A percentile compares a stretch with the other conserved stretches of the same genome.
Conservation (phyloP, 2,113 vertebrate genomes). For the Prietella phreatophila region DNA sequence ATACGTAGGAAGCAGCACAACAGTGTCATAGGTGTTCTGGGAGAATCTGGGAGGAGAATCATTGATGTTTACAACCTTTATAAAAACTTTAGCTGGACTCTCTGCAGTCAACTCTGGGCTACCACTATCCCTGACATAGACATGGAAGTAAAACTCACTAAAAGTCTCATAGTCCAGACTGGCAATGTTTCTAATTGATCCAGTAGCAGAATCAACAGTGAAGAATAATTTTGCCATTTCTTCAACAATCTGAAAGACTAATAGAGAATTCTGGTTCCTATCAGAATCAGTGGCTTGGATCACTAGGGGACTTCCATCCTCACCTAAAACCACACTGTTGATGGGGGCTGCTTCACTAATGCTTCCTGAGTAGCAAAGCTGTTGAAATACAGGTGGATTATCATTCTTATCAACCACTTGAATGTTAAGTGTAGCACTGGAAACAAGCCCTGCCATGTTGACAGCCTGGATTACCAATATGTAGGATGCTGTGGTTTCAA, state of each 20-base stretch:
- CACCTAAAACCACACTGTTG: conserved; percentile 84
- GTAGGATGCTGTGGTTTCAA: conserved; percentile 82
- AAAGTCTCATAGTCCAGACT: conserved; percentile 89
- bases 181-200: conserved; percentile 90
- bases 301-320: conserved; percentile 81
- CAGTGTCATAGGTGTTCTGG: conserved; percentile 84
- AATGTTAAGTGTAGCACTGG: conserved; percentile 80
- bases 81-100: conserved; percentile 83
- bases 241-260: conserved; percentile 93
- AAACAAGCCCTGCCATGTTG: conserved; percentile 90
- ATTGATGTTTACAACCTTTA: conserved; percentile 90
- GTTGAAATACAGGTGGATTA: conserved; percentile 84
- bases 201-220: conserved; percentile 91
- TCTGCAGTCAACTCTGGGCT: conserved; percentile 84
- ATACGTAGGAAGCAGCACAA: conserved; percentile 90
- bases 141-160: conserved; percentile 84
- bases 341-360: conserved; percentile 90
- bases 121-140: conserved; percentile 90
- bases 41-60: conserved; percentile 92
- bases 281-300: conserved; percentile 88
- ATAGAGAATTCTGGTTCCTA: conserved; percentile 87
- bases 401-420: conserved; percentile 94
- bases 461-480: conserved; percentile 80
- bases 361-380: conserved; percentile 78
- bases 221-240: conserved; percentile 89